Conservation (phyloP, 2,113 vertebrate genomes). For the Rutilus rutilus region DNA sequence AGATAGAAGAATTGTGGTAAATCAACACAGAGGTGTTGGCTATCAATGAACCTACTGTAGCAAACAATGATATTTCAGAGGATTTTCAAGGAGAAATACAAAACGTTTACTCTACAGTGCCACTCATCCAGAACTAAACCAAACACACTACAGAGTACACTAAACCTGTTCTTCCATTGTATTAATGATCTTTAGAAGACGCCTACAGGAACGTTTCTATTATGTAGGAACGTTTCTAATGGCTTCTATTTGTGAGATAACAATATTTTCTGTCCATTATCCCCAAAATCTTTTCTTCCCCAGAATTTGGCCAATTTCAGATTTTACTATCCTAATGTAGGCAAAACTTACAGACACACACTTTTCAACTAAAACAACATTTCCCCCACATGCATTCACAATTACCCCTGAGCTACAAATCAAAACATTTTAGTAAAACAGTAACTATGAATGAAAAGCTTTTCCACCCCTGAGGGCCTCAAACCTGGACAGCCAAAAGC, state of each 20-base stretch:
- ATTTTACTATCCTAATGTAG: neutral
- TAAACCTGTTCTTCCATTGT: constrained; percentile 8
- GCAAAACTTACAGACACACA: constrained; percentile 9
- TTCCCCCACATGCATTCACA: neutral
- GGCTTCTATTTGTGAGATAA: neutral
- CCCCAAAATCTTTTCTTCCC: neutral
- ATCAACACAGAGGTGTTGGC: neutral
- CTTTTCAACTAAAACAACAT: neutral
- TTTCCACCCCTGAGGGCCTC: neutral
- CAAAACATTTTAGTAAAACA: constrained; percentile 11
- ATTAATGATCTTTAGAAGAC: neutral
- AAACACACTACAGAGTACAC: neutral
- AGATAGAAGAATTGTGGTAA: neutral
- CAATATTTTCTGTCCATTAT: neutral
- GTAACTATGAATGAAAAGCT: neutral
- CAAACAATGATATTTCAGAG: neutral
- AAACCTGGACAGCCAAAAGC: neutral
- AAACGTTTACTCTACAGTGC: neutral
- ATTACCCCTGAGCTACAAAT: neutral
- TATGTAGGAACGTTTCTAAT: neutral
- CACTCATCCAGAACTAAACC: neutral
- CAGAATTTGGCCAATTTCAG: neutral
- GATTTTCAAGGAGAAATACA: neutral
- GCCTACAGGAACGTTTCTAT: neutral
- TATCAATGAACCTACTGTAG: neutral